Percentiles rank a stretch among this genome's conserved stretches.
Evolutionary conservation across 2,113 vertebrate genomes (phyloP).

Genomic region (Sakesphorus luctuosus): DNA sequence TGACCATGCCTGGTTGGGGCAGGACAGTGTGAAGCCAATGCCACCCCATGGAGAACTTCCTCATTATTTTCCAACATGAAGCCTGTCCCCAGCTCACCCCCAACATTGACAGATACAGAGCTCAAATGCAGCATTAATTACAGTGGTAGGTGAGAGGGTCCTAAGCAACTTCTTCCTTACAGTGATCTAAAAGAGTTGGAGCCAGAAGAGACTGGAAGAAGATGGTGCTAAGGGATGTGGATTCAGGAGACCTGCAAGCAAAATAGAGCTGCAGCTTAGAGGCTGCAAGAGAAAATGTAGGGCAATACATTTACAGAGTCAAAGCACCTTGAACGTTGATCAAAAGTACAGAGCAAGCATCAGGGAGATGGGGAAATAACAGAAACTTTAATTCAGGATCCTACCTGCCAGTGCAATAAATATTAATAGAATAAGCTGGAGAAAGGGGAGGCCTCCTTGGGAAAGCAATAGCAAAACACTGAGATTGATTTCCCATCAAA

Average conservation of each 20-base stretch:
- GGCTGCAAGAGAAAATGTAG: slow-evolving; percentile 23
- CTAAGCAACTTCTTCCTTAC: not conserved
- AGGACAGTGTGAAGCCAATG: not conserved
- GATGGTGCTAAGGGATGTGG: not conserved
- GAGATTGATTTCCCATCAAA: slow-evolving; percentile 53
- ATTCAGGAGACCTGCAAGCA: not conserved
- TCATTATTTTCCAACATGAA: not conserved
- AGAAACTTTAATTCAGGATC: slow-evolving; percentile 28
- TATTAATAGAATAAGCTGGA: slow-evolving; percentile 19
- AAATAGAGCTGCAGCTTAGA: slow-evolving; percentile 7
- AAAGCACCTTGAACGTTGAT: slow-evolving; percentile 7
- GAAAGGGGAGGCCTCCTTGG: not conserved
- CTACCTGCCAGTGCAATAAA: slow-evolving; percentile 33
- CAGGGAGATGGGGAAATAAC: not conserved
- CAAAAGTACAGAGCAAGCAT: slow-evolving; percentile 24
- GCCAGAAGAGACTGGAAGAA: not conserved
- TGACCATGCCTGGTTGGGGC: not conserved
- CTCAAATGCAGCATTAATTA: not conserved
- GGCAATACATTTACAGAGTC: slow-evolving; percentile 1
- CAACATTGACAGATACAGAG: fast-evolving
- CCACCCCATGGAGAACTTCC: not conserved
- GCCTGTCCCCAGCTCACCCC: not conserved
- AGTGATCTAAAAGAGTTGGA: not conserved
- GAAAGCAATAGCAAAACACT: slow-evolving; percentile 2
- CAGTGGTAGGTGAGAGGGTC: not conserved